Evolutionary conservation across 23 tunicate species (phyloP).

Genomic region (Styela clava): DNA sequence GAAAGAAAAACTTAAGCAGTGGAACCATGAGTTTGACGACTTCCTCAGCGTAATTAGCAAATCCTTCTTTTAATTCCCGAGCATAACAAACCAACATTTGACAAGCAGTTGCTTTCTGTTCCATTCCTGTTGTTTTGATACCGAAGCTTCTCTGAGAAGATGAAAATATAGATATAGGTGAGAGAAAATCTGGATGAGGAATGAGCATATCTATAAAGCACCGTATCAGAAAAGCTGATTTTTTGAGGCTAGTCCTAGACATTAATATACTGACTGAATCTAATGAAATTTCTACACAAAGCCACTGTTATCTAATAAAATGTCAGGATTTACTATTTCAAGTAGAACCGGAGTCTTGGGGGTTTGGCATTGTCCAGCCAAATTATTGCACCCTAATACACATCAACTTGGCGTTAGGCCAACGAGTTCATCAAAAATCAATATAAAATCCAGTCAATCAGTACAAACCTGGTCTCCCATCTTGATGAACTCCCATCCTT

Average conservation of each 20-base stretch:
- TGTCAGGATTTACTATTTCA: no score
- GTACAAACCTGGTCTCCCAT: conserved; percentile 87
- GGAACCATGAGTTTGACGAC: conserved; percentile 99
- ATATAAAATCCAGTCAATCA: no score
- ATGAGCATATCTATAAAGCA: background rate
- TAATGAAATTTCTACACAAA: no score
- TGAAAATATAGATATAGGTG: background rate
- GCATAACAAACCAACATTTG: conserved; percentile 99
- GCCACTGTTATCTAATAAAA: no score
- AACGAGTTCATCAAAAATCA: no score
- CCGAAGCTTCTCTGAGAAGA: conserved; percentile 89
- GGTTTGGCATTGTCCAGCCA: no score
- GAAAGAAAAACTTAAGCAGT: conserved; percentile 96
- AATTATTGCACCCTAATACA: no score
- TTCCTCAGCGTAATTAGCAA: conserved; percentile 86
- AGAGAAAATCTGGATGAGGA: background rate
- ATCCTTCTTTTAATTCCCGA: conserved; percentile 89
- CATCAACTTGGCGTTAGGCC: no score
- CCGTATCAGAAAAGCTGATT: background rate
- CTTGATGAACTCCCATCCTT: conserved; percentile 97
- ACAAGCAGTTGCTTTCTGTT: conserved; percentile 98
- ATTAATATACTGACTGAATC: background rate
- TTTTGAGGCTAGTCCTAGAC: background rate
- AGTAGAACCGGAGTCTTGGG: no score
- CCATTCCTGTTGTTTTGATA: conserved; percentile 93